Evolutionary conservation across 2,888 invertebrate genomes (phyloP), one percentile per base, ranked within the genome.

Genomic region (Timandra comae): DNA sequence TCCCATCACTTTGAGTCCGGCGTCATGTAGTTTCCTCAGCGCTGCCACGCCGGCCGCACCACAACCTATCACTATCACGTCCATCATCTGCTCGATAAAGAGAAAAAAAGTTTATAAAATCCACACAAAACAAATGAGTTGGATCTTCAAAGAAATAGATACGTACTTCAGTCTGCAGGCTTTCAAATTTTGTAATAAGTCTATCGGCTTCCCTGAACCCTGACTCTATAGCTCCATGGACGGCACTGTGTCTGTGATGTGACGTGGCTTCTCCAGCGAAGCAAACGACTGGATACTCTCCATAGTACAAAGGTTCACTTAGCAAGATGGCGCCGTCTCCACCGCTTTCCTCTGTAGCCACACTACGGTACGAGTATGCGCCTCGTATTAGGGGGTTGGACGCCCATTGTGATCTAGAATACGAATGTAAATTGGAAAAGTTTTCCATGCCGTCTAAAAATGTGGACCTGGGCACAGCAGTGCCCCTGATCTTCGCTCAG

Each of bases 191-290:
- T n/a, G n/a, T n/a, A n/a, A 84, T 73, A 12, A 91, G 59, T 45
- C 91, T 78, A 8, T 90, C 79, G 1, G 93, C 93, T 60, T 93
- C 93, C 20, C 93, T 86, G 61, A 88, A 88, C 0, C 93, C 93
- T n/a, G 89, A 87, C 56, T 92, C 92, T 0, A 92, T 68, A 0
- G 93, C 93, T 0, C 93, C 93, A 53, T 93, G 92, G 0, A 91
- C 91, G 0, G 91, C 89, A 0, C 88, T 88, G 58, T 88, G 92
- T 54, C 84, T 88, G 46, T 88, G 88, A 27, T 87, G 86, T 8
- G 91, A 89, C 0, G 91, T 89, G 0, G 91, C 90, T 61, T 92
- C 91, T 0, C 91, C 92, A 1, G 90, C 91, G 54, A 92, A 91
- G 43, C 89, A 88, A 0, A 91, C 65, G 0, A 88, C 68, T 16